Percentiles rank a stretch among this genome's conserved stretches.
Conservation (phyloP, 2,888 invertebrate species). For the Lacanobia wlatinum region DNA sequence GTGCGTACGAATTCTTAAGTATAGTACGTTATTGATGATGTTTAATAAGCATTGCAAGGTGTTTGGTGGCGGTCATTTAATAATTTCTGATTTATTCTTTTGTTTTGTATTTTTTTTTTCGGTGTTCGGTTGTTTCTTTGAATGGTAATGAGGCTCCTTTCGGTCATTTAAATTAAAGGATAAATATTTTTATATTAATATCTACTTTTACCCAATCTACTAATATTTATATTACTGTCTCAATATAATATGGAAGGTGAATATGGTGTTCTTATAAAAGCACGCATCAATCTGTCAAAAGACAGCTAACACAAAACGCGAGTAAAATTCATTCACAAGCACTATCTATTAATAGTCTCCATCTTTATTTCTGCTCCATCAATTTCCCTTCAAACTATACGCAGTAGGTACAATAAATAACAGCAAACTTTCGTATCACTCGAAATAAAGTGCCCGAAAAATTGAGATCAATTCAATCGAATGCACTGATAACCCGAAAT, state of each 20-base stretch:
- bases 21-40: constrained; percentile 65
- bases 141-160: constrained; percentile 14
- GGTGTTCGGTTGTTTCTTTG: constrained; percentile 5
- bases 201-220: not conserved
- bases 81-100: constrained; percentile 53
- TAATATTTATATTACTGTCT: too few relatives aligned
- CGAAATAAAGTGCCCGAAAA: constrained; percentile 70
- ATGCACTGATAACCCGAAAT: constrained; percentile 88
- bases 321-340: not conserved
- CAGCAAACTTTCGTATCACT: constrained; percentile 69
- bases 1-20: constrained; percentile 72
- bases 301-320: constrained; percentile 1
- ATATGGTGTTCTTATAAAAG: not conserved
- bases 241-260: not conserved
- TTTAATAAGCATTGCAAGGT: constrained; percentile 69
- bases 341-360: constrained; percentile 7
- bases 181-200: not conserved
- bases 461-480: constrained; percentile 87
- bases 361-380: constrained; percentile 26
- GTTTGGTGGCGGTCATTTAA: constrained; percentile 56
- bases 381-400: constrained; percentile 34
- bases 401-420: constrained; percentile 65
- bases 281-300: not conserved
- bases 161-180: not conserved
- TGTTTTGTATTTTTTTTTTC: constrained; percentile 5